Percentiles rank a stretch among this genome's conserved stretches.
phyloP scores from a whole-genome alignment of 1,140 invertebrate species.

The Drosophila pseudoananassae region DNA sequence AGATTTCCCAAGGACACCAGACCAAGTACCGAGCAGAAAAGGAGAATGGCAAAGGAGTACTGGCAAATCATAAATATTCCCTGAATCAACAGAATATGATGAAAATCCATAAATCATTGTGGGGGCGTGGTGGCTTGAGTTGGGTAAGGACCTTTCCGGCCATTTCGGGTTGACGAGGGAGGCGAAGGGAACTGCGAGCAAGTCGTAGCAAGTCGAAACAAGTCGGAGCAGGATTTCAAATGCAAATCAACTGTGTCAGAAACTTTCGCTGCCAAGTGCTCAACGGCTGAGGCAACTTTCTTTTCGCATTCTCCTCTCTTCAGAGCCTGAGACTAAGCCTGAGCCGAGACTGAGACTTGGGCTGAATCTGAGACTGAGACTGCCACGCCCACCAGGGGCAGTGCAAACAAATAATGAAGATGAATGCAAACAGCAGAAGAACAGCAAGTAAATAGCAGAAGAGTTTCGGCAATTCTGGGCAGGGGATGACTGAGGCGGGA shows the following conservation, averaged over 20 bases:
- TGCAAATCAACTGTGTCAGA: slow-evolving; percentile 82
- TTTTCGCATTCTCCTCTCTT: slow-evolving; percentile 8
- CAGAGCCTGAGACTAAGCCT: background rate
- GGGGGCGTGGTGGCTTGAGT: slow-evolving; percentile 4
- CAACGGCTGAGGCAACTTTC: slow-evolving; percentile 45
- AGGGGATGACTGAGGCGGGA: background rate
- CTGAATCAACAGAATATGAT: slow-evolving; percentile 83
- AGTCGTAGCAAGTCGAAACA: slow-evolving; percentile 57
- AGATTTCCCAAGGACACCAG: slow-evolving; percentile 46
- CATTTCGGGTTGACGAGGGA: slow-evolving; percentile 7
- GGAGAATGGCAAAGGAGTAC: slow-evolving; percentile 14
- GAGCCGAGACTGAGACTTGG: background rate
- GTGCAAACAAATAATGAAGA: slow-evolving; percentile 80
- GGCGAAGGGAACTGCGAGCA: background rate
- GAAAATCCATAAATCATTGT: slow-evolving; percentile 83
- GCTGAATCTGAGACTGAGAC: slow-evolving; percentile 18
- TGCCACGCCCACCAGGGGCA: slow-evolving; percentile 49
- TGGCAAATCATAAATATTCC: slow-evolving; percentile 79
- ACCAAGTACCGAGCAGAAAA: background rate
- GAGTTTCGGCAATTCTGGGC: slow-evolving; percentile 28
- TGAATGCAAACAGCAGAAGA: slow-evolving; percentile 81
- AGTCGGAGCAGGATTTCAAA: slow-evolving; percentile 62
- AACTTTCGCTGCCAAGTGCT: slow-evolving; percentile 73
- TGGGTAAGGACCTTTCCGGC: slow-evolving; percentile 1
- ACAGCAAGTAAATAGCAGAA: slow-evolving; percentile 72